Base-by-base conservation (phyloP, 2,888 invertebrate genomes). In the Eulithis prunata region DNA sequence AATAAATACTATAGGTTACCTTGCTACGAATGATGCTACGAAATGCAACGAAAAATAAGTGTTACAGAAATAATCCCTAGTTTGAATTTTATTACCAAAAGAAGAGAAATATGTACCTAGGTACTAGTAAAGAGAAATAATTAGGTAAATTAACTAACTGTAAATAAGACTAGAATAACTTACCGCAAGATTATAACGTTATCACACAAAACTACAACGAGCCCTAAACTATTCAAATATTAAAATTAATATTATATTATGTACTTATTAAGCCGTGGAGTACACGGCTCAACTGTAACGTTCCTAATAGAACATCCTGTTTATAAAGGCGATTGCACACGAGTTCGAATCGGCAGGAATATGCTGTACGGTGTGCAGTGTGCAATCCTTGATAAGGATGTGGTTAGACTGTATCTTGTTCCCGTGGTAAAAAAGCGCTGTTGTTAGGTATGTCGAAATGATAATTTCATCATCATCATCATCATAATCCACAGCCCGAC, bases 281-380 rank as follows among this genome's bases (percentile, higher is more conserved):
- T 56, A 62, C 81, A 85, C 85, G 84, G 83, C 85, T 75, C 76
- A 75, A 80, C 71, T 83, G 77, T 81, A 74, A 4, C 45, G n/a
- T 10, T 10, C 28, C 7, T 5, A 62, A 5, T 21, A 38, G 13
- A 43, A 3, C 21, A 10, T n/a, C 46, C 3, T 10, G 49, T 32
- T 64, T 82, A 73, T 84, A 82, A 79, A 79, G 62, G n/a, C 53
- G 5, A 10, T 4, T 74, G 72, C 77, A 74, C 78, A 73, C 78
- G 77, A 46, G 0, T 45, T 11, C 78, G 77, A 46, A 0, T 45
- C 2, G 41, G 41, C 41, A 41, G 41, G 41, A 41, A 41, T 11
- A 10, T 41, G 6, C 41, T 8, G 41, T 0, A 11, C 2, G 7
- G 41, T 41, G 6, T 21, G n/a, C 81, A 32, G 80, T 76, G 79